Base-by-base conservation (phyloP, 2,797 vertebrate genomes). In the Gymnodraco acuticeps region DNA sequence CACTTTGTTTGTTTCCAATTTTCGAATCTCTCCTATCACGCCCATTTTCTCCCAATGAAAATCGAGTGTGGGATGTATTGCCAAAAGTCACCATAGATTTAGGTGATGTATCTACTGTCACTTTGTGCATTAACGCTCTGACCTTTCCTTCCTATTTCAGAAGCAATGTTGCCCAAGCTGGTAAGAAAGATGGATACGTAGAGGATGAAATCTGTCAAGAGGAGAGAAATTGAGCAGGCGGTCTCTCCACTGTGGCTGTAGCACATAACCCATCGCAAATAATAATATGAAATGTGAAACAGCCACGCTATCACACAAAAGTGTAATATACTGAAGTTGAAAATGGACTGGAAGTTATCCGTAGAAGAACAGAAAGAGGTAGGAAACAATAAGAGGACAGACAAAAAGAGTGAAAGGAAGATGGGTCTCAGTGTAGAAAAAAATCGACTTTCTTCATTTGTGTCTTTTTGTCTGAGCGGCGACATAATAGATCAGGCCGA, bases 121-220 rank as follows among this genome's bases (percentile, higher is more conserved):
- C 76, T 87, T 89, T 86, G 78, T 80, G 85, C 88, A 90, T 92
- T 92, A 92, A 85, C 71, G 83, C 80, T 19, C 53, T 89, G 92
- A 93, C 92, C 93, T 93, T 94, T 93, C 82, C 88, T 85, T 88
- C 82, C 87, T 52, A 68, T 83, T 92, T 90, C 82, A 81, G 81
- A 85, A 62, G 83, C 86, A 88, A 85, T 64, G 88, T 79, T 85
- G 86, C 71, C 83, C 78, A 58, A 87, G 77, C 82, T 85, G 88
- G 81, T 87, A 83, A 91, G 88, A 92, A 88, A 91, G 91, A 94
- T 85, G 81, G 91, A 93, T 92, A 85, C 59, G n/a, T 4, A 2
- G 70, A 64, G 70, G 82, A 80, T 77, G 82, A 81, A 85, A 91
- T 78, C 81, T 82, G 88, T 92, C 92, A 89, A 74, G 0, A 9